phyloP scores from a whole-genome alignment of 64 coral and sea anemone species.

The Pocillopora damicornis region DNA sequence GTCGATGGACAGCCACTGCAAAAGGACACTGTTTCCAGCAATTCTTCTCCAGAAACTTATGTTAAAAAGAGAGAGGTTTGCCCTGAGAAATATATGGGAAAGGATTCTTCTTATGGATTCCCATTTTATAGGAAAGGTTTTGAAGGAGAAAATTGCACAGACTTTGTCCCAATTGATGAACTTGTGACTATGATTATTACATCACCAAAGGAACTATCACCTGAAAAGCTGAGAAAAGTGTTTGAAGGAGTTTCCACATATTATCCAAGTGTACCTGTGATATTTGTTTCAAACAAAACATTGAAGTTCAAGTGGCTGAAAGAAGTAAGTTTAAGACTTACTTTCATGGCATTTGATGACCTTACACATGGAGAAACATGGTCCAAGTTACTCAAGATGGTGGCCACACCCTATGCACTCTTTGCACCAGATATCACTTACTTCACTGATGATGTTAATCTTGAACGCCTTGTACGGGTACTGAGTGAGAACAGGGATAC shows the following conservation, averaged over 20 bases:
- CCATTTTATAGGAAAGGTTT: constrained; percentile 87
- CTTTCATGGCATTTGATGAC: constrained; percentile 6
- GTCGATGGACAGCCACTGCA: no score
- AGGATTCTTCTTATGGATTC: constrained; percentile 63
- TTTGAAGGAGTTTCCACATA: constrained; percentile 40
- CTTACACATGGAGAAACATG: constrained; percentile 26
- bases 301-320: not conserved
- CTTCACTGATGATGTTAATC: no score
- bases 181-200: constrained; percentile 58
- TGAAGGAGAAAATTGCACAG: constrained; percentile 55
- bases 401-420: no score
- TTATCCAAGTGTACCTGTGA: constrained; percentile 56
- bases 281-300: constrained; percentile 35
- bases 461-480: no score
- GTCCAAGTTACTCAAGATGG: no score
- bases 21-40: no score
- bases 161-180: constrained; percentile 55
- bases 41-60: no score
- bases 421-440: no score
- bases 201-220: constrained; percentile 17
- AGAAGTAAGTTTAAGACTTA: constrained; percentile 27
- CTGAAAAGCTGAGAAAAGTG: constrained; percentile 21
- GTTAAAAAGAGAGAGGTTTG: constrained; percentile 69
- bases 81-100: constrained; percentile 82
- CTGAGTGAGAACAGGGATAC: no score